Percentiles rank a stretch among this genome's conserved stretches.
These are phyloP conservation scores for Drosophila kambysellisi DNA, from an alignment of 2,888 invertebrate species.

Conservation along the genomic window DNA sequence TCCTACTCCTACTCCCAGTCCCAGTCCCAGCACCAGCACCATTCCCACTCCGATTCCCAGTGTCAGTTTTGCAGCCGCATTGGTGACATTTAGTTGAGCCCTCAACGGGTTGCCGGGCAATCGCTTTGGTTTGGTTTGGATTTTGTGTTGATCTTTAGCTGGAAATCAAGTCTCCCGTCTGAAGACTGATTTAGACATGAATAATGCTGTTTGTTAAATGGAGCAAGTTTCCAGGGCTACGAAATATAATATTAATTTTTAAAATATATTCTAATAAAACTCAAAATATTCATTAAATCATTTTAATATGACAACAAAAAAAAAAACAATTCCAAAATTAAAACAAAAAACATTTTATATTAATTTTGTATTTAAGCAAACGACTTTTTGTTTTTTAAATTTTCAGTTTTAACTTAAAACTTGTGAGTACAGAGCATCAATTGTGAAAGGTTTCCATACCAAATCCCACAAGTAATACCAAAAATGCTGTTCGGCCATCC, in stretches of 20 bases:
- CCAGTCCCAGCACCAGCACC: neutral
- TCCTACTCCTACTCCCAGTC: neutral
- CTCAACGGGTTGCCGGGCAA: constrained; percentile 49
- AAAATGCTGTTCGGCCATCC: constrained; percentile 31
- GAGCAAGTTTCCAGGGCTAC: constrained; percentile 16
- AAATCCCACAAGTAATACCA: constrained; percentile 25
- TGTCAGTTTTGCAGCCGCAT: constrained; percentile 18
- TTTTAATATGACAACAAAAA: neutral
- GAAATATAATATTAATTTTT: neutral
- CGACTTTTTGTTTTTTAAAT: neutral
- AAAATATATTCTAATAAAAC: neutral
- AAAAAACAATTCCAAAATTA: neutral
- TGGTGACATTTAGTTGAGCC: constrained; percentile 59
- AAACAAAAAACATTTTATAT: neutral
- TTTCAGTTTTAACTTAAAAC: neutral
- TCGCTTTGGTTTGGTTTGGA: constrained; percentile 28
- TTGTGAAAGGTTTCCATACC: constrained; percentile 16
- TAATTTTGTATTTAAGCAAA: neutral
- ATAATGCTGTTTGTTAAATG: constrained; percentile 14
- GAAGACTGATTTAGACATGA: constrained; percentile 33
- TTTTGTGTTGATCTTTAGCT: constrained; percentile 66
- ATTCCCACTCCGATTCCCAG: constrained; percentile 13
- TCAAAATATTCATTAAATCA: neutral
- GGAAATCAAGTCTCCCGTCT: constrained; percentile 42
- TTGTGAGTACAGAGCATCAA: neutral